These are phyloP conservation scores for Cataglyphis altisquamis DNA, from an alignment of 2,888 invertebrate genomes.

Conservation along the genomic window DNA sequence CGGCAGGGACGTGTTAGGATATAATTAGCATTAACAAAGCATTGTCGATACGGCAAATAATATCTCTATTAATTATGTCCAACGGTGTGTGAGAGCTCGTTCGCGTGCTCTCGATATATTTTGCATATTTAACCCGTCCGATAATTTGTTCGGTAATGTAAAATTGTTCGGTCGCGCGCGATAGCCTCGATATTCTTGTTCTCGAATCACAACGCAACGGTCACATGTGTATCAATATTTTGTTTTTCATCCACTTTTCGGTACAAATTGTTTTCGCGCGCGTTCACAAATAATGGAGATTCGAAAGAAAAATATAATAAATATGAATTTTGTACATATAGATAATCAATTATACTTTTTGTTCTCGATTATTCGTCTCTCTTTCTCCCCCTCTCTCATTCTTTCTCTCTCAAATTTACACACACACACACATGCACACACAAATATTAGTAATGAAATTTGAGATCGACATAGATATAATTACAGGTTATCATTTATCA, in stretches of 20 bases:
- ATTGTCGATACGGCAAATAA: constrained; percentile 69
- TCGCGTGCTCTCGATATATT: constrained; percentile 55
- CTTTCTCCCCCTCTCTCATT: not conserved
- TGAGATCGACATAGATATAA: not conserved
- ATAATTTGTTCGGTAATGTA: constrained; percentile 71
- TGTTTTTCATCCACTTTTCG: constrained; percentile 2
- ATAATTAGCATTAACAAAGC: constrained; percentile 76
- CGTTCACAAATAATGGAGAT: not conserved
- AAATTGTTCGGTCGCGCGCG: constrained; percentile 55
- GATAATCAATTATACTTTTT: not conserved
- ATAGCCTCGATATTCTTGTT: constrained; percentile 38
- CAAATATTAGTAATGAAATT: not conserved
- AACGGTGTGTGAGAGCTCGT: constrained; percentile 16
- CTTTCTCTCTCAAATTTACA: not conserved
- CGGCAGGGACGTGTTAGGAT: constrained; percentile 38
- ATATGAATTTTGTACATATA: not conserved
- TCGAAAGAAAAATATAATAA: not conserved
- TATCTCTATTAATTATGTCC: constrained; percentile 74
- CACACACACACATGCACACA: not conserved
- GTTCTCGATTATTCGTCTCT: not conserved
- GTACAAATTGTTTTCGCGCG: not conserved
- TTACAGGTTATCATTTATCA: not conserved
- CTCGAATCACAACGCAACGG: not conserved
- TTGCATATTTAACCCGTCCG: constrained; percentile 61
- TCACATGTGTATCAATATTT: not conserved